Evolutionary conservation across 2,113 vertebrate species (phyloP).

Genomic region (Aix galericulata): DNA sequence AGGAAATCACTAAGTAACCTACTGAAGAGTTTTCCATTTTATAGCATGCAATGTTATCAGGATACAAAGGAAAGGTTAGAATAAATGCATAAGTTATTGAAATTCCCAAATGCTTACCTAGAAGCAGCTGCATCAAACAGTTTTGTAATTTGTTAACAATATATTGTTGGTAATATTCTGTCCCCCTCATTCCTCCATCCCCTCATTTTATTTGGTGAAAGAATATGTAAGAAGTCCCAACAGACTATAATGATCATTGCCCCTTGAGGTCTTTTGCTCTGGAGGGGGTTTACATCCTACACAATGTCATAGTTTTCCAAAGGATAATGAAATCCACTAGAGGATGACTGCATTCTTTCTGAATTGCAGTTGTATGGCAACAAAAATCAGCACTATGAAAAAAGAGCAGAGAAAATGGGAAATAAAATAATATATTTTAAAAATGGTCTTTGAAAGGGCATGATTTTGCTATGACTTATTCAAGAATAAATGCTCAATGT

Average conservation of each 20-base stretch:
- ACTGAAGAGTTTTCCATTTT: background rate
- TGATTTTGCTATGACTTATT: background rate
- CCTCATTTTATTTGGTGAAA: background rate
- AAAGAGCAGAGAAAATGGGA: background rate
- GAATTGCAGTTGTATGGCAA: background rate
- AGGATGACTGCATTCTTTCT: background rate
- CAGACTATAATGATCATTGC: background rate
- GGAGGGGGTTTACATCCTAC: background rate
- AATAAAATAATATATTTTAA: background rate
- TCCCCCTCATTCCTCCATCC: no score
- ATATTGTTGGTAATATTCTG: background rate
- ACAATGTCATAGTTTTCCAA: background rate
- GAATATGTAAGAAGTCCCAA: background rate
- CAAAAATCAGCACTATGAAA: background rate
- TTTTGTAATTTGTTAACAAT: background rate
- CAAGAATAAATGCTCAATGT: background rate
- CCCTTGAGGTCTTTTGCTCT: background rate
- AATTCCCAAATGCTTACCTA: background rate
- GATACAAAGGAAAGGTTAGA: background rate
- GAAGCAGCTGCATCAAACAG: background rate
- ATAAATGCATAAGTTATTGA: background rate
- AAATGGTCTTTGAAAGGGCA: background rate
- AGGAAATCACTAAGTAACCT: background rate
- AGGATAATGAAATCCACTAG: background rate
- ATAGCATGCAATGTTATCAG: background rate